Evolutionary conservation across 2,888 invertebrate genomes (phyloP), one percentile per base, ranked within the genome.

Genomic region (Eubasilissa splendida): DNA sequence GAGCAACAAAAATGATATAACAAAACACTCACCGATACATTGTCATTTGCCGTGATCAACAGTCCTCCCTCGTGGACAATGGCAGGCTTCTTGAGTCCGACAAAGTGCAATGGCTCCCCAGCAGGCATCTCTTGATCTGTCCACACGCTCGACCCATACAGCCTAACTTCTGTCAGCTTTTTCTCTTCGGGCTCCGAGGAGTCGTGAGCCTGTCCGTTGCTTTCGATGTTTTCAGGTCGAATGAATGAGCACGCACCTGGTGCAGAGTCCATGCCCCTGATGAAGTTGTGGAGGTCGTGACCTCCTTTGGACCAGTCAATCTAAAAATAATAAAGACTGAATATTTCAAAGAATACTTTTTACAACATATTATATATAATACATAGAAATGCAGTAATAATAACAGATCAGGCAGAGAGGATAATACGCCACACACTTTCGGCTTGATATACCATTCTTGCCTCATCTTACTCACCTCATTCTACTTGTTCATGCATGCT

Each of bases 241-340:
- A 81, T 65, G 74, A 70, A 56, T n/a, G 94, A 92, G 88, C 96
- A 94, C 0, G 99, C 98, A 0, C 99, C 99, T 0, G 99, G 99
- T 0, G 97, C 96, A 3, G 97, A 98, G 87, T 99, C 99, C 86
- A 98, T 91, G 0, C 96, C 98, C 31, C 99, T 92, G 84, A 99
- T 96, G 87, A 98, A 99, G 88, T 99, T 96, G 90, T 98, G 98
- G 4, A 99, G 89, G n/a, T 93, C 91, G 56, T 90, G 86, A 0
- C 95, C 96, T 0, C 93, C 88, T 87, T 94, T 93, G 0, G 91
- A 90, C 90, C 95, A 94, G 86, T 96, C 92, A 78, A 96, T 92
- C 93, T 93, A 85, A n/a, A 86, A 86, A 80, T 70, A 73, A 76
- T 42, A 7, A 22, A 22, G 22, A 22, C 22, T 22, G 22, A 22